A percentile compares a stretch with the other conserved stretches of the same genome.
phyloP scores from a whole-genome alignment of 2,888 invertebrate species.

The Pardosa pseudoannulata region DNA sequence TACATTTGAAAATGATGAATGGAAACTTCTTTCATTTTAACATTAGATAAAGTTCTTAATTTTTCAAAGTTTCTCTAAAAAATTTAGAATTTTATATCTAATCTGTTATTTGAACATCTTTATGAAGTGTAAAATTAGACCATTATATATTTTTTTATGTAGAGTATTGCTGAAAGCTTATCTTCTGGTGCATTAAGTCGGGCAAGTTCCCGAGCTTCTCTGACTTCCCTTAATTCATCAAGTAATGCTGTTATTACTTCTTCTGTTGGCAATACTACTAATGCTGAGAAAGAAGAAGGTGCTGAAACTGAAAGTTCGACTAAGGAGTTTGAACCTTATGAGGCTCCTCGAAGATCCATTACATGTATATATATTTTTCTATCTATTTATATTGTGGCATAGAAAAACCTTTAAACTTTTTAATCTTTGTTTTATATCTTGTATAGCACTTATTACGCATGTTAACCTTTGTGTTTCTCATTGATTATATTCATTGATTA shows the following conservation, averaged over 20 bases:
- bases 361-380: slow-evolving; percentile 46
- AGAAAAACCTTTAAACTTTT: too few relatives aligned
- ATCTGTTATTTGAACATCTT: too few relatives aligned
- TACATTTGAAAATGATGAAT: too few relatives aligned
- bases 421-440: too few relatives aligned
- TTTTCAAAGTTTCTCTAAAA: too few relatives aligned
- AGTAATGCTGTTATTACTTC: slow-evolving; percentile 70
- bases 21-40: too few relatives aligned
- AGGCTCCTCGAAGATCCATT: slow-evolving; percentile 52
- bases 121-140: background rate
- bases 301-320: slow-evolving; percentile 21
- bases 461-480: background rate
- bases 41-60: too few relatives aligned
- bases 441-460: background rate
- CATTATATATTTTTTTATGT: slow-evolving; percentile 33
- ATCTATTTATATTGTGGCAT: too few relatives aligned
- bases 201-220: slow-evolving; percentile 84
- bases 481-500: background rate
- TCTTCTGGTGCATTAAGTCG: slow-evolving; percentile 76
- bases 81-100: too few relatives aligned
- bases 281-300: slow-evolving; percentile 30
- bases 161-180: slow-evolving; percentile 79
- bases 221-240: slow-evolving; percentile 80
- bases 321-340: slow-evolving; percentile 60
- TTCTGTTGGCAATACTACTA: slow-evolving; percentile 25